These are phyloP conservation scores for Erethizon dorsatum DNA, from an alignment of 2,797 vertebrate genomes.

Conservation along the genomic window DNA sequence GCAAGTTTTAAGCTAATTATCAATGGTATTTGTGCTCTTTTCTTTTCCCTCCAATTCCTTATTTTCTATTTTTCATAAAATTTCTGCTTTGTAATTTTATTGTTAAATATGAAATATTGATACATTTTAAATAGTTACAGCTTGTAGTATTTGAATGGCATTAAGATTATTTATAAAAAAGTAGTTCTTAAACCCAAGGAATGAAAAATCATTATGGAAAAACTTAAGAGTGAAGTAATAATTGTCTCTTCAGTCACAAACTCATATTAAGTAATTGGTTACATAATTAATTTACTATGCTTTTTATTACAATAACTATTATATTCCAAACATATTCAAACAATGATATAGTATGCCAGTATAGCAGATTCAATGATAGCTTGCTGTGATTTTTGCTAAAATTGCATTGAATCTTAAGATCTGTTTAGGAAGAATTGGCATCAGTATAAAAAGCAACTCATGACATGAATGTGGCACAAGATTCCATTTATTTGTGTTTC, in stretches of 20 bases:
- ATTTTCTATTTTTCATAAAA: not conserved
- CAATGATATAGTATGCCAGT: not conserved
- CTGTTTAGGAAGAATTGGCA: not conserved
- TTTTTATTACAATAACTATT: not conserved
- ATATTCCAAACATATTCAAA: not conserved
- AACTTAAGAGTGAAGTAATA: not conserved
- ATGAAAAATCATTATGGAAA: not conserved
- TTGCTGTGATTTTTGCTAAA: not conserved
- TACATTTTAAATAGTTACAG: not conserved
- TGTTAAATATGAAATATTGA: not conserved
- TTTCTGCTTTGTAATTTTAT: not conserved
- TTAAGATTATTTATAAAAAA: not conserved
- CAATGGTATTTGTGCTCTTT: not conserved
- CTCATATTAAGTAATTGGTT: not conserved
- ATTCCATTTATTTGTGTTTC: not conserved
- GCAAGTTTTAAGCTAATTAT: constrained; percentile 15
- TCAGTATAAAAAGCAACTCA: not conserved
- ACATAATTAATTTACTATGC: not conserved
- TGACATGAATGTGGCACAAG: not conserved
- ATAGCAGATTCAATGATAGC: not conserved
- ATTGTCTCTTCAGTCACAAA: not conserved
- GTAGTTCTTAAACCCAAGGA: not conserved
- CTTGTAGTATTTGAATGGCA: not conserved
- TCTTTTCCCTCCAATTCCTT: not conserved
- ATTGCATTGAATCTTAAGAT: not conserved